phyloP scores from a whole-genome alignment of 2,113 vertebrate species.

The Centropristis striata region DNA sequence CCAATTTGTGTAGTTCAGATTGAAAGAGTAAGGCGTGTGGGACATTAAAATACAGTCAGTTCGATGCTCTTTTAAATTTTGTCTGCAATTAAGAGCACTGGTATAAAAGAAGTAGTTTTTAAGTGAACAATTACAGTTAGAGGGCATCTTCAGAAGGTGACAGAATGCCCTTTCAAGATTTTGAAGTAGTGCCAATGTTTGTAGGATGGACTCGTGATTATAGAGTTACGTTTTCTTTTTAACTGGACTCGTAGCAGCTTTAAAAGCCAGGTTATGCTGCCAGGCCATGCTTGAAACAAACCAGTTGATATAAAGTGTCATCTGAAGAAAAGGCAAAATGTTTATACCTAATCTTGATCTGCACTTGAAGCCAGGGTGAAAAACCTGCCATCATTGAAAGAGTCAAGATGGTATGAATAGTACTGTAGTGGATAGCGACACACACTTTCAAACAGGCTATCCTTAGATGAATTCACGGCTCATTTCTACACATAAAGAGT shows the following conservation, averaged over 20 bases:
- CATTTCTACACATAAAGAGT: not conserved
- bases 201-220: not conserved
- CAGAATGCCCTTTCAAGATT: not conserved
- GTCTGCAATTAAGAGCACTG: not conserved
- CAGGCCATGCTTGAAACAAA: not conserved
- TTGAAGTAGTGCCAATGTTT: not conserved
- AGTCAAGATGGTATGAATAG: not conserved
- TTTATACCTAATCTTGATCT: not conserved
- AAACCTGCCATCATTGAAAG: not conserved
- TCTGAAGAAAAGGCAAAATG: not conserved
- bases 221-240: not conserved
- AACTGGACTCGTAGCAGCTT: not conserved
- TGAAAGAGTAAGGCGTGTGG: not conserved
- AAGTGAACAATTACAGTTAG: conserved; percentile 14
- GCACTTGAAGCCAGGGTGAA: not conserved
- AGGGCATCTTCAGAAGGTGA: not conserved
- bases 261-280: not conserved
- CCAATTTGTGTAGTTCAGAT: not conserved
- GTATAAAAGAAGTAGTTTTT: not conserved
- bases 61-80: not conserved
- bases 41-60: not conserved
- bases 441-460: not conserved
- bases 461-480: not conserved
- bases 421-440: not conserved
- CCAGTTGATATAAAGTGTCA: not conserved